phyloP scores from a whole-genome alignment of 2,888 invertebrate genomes.

The Tholera decimalis region DNA sequence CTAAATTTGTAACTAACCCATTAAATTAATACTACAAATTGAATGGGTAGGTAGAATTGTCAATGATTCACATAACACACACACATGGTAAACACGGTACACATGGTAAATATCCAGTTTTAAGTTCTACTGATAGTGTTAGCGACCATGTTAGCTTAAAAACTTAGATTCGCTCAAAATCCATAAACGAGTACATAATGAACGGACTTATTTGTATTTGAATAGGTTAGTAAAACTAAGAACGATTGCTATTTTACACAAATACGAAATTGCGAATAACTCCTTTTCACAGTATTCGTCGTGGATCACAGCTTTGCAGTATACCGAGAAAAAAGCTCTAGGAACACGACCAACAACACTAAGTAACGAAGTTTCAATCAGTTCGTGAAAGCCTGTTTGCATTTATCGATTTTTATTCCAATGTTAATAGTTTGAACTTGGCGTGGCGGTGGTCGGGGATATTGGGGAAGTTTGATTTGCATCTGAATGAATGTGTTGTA shows the following conservation, averaged over 20 bases:
- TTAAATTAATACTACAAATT: too few relatives aligned
- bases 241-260: not conserved
- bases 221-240: not conserved
- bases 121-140: too few relatives aligned
- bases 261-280: not conserved
- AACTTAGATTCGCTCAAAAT: too few relatives aligned
- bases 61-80: too few relatives aligned
- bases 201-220: too few relatives aligned
- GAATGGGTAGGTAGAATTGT: not conserved
- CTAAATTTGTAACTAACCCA: too few relatives aligned
- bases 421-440: not conserved
- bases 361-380: not conserved
- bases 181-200: too few relatives aligned
- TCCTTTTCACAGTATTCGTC: not conserved
- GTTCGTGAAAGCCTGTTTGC: not conserved
- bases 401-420: not conserved
- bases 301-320: too few relatives aligned
- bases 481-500: not conserved
- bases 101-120: too few relatives aligned
- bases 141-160: too few relatives aligned
- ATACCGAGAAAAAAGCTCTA: too few relatives aligned
- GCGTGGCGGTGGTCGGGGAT: not conserved
- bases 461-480: not conserved
- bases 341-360: not conserved
- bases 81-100: too few relatives aligned